Evolutionary conservation across 1,140 invertebrate genomes (phyloP), one percentile per base, ranked within the genome.

Genomic region (Lordiphosa clarofinis): DNA sequence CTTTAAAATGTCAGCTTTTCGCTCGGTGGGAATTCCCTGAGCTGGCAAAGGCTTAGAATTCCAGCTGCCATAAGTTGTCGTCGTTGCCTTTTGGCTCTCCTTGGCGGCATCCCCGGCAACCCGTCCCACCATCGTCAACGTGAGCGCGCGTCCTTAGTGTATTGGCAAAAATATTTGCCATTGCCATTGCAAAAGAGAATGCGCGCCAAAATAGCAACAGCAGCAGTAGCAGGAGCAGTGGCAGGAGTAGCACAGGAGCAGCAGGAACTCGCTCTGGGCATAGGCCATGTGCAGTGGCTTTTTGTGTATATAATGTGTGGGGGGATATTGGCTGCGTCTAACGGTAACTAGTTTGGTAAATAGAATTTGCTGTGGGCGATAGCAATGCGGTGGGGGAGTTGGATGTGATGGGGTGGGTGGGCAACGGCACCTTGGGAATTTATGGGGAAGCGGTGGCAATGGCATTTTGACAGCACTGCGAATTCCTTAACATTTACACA

Each of bases 101-200:
- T 15, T 38, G 31, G 13, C 37, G 6, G 10, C 19, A 12, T 39
- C 50, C 12, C 24, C 12, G 13, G 11, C 1, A 15, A n/a, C 5
- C 11, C 48, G 15, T 42, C 55, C 48, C 28, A 31, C 53, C 57
- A 57, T 62, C 71, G 76, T 74, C 75, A 81, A 81, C 76, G 76
- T 81, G 76, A 82, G 75, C 75, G 56, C 60, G 59, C 33, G 53
- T 84, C 78, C 69, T 76, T 40, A 4, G 78, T 47, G 78, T 82
- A 82, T 82, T 82, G 78, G 78, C 75, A 84, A 82, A 55, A 82
- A 84, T 84, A 82, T 82, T 82, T 82, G 68, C 78, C 75, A 72
- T 46, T 68, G 68, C 60, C 68, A 82, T 84, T 84, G 78, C 78
- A 57, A 64, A 68, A 62, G 79, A 78, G 58, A 61, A 64, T 68